Conservation (phyloP, 2,113 vertebrate genomes). For the Pseudorectes ferrugineus region DNA sequence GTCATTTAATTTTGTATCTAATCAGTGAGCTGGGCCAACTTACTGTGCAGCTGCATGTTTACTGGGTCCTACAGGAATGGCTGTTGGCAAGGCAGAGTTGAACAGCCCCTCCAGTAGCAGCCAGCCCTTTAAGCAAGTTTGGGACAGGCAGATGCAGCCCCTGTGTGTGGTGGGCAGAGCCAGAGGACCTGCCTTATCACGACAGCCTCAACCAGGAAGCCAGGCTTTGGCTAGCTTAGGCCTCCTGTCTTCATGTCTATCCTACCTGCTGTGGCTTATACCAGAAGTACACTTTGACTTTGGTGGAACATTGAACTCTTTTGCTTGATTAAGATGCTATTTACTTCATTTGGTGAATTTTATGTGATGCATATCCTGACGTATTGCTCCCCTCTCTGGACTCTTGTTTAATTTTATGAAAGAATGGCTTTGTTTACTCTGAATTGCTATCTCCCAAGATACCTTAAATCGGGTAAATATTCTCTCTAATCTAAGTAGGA, state of each 20-base stretch:
- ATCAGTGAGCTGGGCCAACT: background rate
- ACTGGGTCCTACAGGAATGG: background rate
- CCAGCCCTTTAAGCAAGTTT: background rate
- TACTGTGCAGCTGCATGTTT: slow-evolving; percentile 3
- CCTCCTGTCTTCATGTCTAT: background rate
- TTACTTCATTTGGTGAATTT: background rate
- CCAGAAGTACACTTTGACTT: background rate
- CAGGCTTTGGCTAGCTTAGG: background rate
- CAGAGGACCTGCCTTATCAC: background rate
- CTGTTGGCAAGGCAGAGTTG: background rate
- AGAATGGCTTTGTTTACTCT: background rate
- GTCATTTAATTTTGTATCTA: background rate
- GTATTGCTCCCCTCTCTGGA: background rate
- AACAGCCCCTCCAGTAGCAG: background rate
- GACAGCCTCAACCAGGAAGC: background rate
- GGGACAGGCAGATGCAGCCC: background rate
- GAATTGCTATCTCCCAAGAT: background rate
- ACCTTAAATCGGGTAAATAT: slow-evolving; percentile 17
- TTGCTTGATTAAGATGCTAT: background rate
- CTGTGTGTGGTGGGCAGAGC: background rate
- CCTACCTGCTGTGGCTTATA: background rate
- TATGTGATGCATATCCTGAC: background rate
- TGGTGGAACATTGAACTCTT: background rate
- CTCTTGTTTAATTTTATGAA: background rate
- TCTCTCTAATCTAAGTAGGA: background rate